Percentiles rank a stretch among this genome's conserved stretches.
Conservation (phyloP, 2,888 invertebrate species). For the Aquatica leii region DNA sequence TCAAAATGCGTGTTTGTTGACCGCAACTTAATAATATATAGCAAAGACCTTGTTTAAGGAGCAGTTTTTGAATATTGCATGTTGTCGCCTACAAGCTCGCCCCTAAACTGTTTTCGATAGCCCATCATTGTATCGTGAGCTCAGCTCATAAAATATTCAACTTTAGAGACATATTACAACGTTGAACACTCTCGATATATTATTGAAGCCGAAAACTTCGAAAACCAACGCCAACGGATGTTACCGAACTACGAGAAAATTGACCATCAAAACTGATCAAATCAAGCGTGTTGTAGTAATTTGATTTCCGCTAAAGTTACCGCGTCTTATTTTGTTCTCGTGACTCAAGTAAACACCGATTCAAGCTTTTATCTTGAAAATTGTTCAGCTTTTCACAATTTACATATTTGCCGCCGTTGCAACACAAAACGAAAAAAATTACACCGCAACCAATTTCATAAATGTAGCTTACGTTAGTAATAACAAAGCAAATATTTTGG, state of each 20-base stretch:
- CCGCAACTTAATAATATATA: slow-evolving; percentile 47
- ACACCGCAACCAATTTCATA: too few species aligned
- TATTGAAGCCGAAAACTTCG: background rate
- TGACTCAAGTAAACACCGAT: slow-evolving; percentile 1
- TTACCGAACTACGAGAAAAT: slow-evolving; percentile 48
- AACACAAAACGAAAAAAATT: too few species aligned
- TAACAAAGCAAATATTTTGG: too few species aligned
- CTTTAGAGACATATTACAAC: slow-evolving; percentile 36
- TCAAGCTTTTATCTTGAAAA: slow-evolving; percentile 3
- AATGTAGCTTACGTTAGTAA: too few species aligned
- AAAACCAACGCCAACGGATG: too few species aligned
- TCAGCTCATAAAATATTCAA: slow-evolving; percentile 44
- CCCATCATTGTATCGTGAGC: slow-evolving; percentile 32
- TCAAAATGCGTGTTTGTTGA: slow-evolving; percentile 41
- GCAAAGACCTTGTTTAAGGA: slow-evolving; percentile 41
- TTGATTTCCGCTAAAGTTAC: slow-evolving; percentile 47
- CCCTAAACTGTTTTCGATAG: slow-evolving; percentile 45
- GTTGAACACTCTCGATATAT: slow-evolving; percentile 19
- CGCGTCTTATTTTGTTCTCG: slow-evolving; percentile 26
- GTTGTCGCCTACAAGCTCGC: slow-evolving; percentile 35
- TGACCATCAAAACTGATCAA: slow-evolving; percentile 49
- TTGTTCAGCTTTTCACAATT: background rate
- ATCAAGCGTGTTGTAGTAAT: slow-evolving; percentile 51
- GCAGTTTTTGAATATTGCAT: slow-evolving; percentile 43
- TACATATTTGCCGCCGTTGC: too few species aligned